Conservation (phyloP, 2,888 invertebrate species). For the Electrophaes corylata region DNA sequence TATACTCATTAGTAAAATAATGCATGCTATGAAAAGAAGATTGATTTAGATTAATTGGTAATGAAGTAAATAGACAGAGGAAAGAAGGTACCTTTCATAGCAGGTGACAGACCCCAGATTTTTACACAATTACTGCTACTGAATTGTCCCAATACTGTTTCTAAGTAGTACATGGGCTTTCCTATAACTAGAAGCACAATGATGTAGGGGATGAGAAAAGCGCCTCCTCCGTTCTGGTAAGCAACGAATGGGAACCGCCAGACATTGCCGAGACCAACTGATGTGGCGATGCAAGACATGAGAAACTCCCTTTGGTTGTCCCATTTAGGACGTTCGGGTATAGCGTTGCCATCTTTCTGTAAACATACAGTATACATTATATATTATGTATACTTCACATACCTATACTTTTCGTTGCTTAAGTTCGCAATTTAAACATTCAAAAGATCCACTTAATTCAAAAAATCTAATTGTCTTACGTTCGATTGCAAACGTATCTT, state of each 20-base stretch:
- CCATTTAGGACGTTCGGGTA: slow-evolving; percentile 79
- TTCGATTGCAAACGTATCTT: no score
- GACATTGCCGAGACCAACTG: slow-evolving; percentile 89
- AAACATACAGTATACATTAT: slow-evolving; percentile 20
- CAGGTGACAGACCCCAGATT: slow-evolving; percentile 87
- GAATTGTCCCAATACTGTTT: slow-evolving; percentile 93
- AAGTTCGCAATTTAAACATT: no score
- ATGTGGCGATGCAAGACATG: slow-evolving; percentile 90
- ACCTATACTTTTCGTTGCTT: no score
- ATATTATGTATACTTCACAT: not conserved
- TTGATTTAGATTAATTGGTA: no score
- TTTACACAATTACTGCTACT: slow-evolving; percentile 91
- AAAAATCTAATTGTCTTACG: no score
- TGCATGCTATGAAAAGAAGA: no score
- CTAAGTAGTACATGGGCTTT: slow-evolving; percentile 92
- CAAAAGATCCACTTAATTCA: no score
- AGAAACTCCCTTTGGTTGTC: slow-evolving; percentile 88
- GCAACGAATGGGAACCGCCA: slow-evolving; percentile 86
- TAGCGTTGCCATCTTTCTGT: slow-evolving; percentile 39
- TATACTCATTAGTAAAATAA: not conserved
- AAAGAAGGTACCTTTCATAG: slow-evolving; percentile 85
- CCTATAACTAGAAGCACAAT: slow-evolving; percentile 88
- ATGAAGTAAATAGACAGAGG: not conserved
- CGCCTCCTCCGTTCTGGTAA: slow-evolving; percentile 89
- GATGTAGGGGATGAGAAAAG: slow-evolving; percentile 89